A percentile compares a stretch with the other conserved stretches of the same genome.
Evolutionary conservation across 1,140 invertebrate genomes (phyloP).

Genomic region (Zaprionus inermis): DNA sequence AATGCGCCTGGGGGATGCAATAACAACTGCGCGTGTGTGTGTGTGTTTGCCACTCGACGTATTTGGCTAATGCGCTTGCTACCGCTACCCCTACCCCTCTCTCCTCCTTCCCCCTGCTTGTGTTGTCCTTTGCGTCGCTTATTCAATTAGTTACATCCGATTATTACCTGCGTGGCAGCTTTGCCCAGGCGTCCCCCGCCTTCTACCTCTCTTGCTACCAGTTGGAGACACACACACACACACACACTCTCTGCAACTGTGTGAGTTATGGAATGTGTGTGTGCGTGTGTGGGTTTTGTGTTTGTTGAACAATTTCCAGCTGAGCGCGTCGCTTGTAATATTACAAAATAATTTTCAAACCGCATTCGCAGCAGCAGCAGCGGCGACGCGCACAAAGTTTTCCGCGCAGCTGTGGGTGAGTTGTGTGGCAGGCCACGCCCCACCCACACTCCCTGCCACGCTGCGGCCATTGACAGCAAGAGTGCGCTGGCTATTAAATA

Average conservation of each 20-base stretch:
- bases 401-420: conserved; percentile 7
- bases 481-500: conserved; percentile 40
- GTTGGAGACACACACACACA: conserved; percentile 26
- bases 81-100: not conserved
- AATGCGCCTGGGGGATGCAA: conserved; percentile 26
- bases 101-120: conserved; percentile 29
- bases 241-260: conserved; percentile 25
- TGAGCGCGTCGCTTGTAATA: conserved; percentile 73
- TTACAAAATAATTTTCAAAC: conserved; percentile 80
- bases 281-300: conserved; percentile 38
- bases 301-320: conserved; percentile 72
- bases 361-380: conserved; percentile 45
- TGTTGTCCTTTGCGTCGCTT: conserved; percentile 68
- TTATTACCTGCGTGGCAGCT: conserved; percentile 71
- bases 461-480: conserved; percentile 49
- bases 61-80: conserved; percentile 58
- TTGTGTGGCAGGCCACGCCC: conserved; percentile 20
- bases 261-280: conserved; percentile 63
- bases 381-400: conserved; percentile 47
- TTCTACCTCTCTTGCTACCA: not conserved
- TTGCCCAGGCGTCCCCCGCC: not conserved
- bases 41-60: conserved; percentile 35
- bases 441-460: not conserved
- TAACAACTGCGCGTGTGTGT: conserved; percentile 9
- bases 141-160: conserved; percentile 81